Evolutionary conservation across 2,797 vertebrate genomes (phyloP), one percentile per base, ranked within the genome.

Genomic region (Falco concolor): DNA sequence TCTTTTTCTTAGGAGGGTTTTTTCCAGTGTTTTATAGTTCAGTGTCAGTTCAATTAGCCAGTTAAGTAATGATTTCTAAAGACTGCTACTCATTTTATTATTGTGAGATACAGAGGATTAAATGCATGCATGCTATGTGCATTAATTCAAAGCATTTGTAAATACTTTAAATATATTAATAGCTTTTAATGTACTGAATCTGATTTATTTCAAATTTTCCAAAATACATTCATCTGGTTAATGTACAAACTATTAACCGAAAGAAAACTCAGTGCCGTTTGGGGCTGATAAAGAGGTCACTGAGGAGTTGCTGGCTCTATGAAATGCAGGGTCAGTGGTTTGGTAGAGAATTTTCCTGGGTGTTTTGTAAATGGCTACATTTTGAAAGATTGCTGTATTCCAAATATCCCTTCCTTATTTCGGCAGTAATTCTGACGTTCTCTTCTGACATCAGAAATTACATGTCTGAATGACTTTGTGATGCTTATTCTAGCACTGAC

Each of bases 361-460:
- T 8, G 65, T 70, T 87, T 79, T 65, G 28, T 84, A 90, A 91
- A 90, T 85, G 67, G 47, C 25, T 95, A 81, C 76, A 42, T 94
- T 93, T 94, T 87, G 36, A 54, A 75, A 73, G n/a, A 56, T 42
- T 89, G 36, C 84, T 50, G 2, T 93, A 53, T 93, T 95, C 77
- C 75, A 63, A 93, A 96, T 96, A 82, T 45, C 13, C 13, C 24
- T 93, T 91, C 82, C 65, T 84, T 50, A 75, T 94, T 96, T 96
- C 80, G 95, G 65, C 28, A 84, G 23, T 84, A 96, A 80, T 93
- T 94, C 90, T 96, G 81, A 82, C 15, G 81, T 95, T 95, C 70
- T 91, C 45, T 91, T 95, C 92, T 96, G 96, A 96, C 93, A 96
- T 96, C 92, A 96, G 88, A 96, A 89, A 95, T 95, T 90, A 83